Base-by-base conservation (phyloP, 2,113 vertebrate species). In the Zootoca vivipara region DNA sequence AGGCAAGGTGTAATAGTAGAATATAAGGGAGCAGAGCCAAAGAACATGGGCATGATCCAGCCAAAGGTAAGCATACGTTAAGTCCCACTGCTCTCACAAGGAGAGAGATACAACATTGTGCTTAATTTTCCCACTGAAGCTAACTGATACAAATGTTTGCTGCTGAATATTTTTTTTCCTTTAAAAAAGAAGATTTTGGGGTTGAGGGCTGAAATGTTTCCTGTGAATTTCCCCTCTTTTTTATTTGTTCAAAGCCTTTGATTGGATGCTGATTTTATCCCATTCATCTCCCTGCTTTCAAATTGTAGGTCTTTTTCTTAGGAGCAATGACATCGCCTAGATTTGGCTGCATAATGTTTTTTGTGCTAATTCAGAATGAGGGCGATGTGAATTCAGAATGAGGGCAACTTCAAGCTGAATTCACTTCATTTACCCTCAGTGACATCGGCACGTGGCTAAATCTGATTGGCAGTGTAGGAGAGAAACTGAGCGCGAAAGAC, bases 1-100 rank as follows among this genome's bases (percentile, higher is more conserved):
- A 77, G 87, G 81, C 56, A 83, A 91, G 75, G 89, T 87, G 91
- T 40, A 20, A 70, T 52, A 81, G 87, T 38, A 0, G 1, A 18
- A 33, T 56, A 7, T 74, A 64, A 73, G 89, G 72, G 24, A 90
- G 85, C 64, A 12, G 24, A 70, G 82, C 73, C 81, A 78, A 89
- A 83, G 78, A 46, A 5, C 20, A 1, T 33, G 80, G 72, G 28
- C 0, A 56, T 38, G 42, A 83, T 83, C 87, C 87, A 78, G 42
- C 24, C n/a, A 78, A 69, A 83, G 62, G 73, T 77, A 88, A 56
- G n/a, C 65, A 35, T 28, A 56, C 42, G 20, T 77, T 56, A 83
- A 56, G n/a, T 78, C 35, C 62, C 24, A 30, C 67, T 83, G 40
- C 16, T 83, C 46, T 56, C 73, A 69, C 16, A 24, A n/a, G 52